Base-by-base conservation (phyloP, 2,888 invertebrate species). In the Plagiodera versicolora region DNA sequence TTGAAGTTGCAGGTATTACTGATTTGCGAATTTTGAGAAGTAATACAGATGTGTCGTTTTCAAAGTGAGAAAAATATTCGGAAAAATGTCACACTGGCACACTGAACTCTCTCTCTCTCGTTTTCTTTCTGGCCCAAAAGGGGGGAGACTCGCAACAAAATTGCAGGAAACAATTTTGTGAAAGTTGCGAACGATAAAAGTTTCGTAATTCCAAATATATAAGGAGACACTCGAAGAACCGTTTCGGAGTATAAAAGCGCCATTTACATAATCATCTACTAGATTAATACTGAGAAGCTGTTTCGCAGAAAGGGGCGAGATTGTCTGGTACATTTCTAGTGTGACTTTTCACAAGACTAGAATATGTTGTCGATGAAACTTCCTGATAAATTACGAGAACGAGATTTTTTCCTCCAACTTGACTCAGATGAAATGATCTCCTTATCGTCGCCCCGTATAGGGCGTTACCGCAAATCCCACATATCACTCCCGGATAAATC, bases 201-300 rank as follows among this genome's bases (percentile, higher is more conserved):
- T 51, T 51, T 51, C 3, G 32, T 30, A 51, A 51, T 14, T 35
- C 50, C n/a, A 51, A 51, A 51, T 51, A 51, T 24, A 51, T 51
- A 51, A 51, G 50, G 32, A 30, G 50, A 51, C 50, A 51, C 50
- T 51, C 50, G 32, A 51, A 35, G 50, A 51, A 17, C 50, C 30
- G 32, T 51, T 51, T 10, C 50, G 24, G 32, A 24, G 50, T 17
- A 51, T 51, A 51, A 51, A 30, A 32, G 24, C 50, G 30, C 17
- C 50, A 51, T 51, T 51, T 51, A 30, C 50, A 19, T 51, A 35
- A 51, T 51, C 50, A 51, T 51, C 24, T 30, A 51, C 18, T 17
- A 51, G 50, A 51, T 51, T 51, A 32, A 30, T 50, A 50, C 30
- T 10, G 32, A 11, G 17, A 14, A 10, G 35, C 32, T n/a, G 19